These are phyloP conservation scores for Ochotona curzoniae DNA, from an alignment of 2,113 vertebrate species.

Conservation along the genomic window DNA sequence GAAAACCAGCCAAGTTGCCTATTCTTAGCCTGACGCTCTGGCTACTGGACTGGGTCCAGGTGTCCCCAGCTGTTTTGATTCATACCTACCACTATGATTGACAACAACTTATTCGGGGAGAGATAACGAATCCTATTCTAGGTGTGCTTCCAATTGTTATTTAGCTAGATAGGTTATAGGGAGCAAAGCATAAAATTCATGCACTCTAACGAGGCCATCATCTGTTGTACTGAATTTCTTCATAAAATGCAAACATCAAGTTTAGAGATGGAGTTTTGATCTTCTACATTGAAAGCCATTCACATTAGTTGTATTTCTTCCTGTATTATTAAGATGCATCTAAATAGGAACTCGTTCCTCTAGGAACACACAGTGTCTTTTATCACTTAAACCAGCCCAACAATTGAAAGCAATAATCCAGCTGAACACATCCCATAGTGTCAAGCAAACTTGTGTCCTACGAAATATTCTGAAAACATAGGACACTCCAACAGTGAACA, in stretches of 20 bases:
- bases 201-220: background rate
- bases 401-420: background rate
- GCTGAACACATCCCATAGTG: background rate
- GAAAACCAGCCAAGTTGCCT: background rate
- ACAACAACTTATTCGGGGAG: background rate
- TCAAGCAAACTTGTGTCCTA: background rate
- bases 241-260: background rate
- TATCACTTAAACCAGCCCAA: constrained; percentile 9
- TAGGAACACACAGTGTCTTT: background rate
- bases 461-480: background rate
- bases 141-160: background rate
- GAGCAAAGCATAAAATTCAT: background rate
- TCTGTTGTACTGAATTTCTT: constrained; percentile 8
- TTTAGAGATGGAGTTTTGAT: constrained; percentile 7
- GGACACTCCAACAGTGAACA: background rate
- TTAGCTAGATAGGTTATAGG: background rate
- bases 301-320: background rate
- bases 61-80: background rate
- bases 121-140: background rate
- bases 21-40: background rate
- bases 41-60: background rate
- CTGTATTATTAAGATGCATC: background rate
- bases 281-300: background rate
- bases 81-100: background rate
- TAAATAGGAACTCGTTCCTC: background rate